Percentiles rank a stretch among this genome's conserved stretches.
Evolutionary conservation across 2,888 invertebrate species (phyloP).

Genomic region (Drosophila recens): DNA sequence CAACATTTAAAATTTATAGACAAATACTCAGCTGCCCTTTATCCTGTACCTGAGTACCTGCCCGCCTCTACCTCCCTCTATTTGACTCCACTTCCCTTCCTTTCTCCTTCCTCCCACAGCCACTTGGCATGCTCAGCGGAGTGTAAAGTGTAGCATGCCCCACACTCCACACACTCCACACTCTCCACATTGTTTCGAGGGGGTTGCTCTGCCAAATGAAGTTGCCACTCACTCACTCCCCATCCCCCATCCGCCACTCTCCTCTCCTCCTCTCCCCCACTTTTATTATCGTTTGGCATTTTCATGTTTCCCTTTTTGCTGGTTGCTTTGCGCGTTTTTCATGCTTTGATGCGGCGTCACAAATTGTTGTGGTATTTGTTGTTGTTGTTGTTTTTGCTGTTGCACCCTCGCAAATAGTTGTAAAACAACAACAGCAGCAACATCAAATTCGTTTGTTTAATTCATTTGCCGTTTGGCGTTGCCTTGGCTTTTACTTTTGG

Average conservation of each 20-base stretch:
- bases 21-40: constrained; percentile 56
- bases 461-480: constrained; percentile 51
- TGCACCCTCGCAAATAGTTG: constrained; percentile 66
- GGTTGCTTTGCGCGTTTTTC: constrained; percentile 73
- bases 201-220: constrained; percentile 52
- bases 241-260: not conserved
- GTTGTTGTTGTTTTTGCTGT: constrained; percentile 35
- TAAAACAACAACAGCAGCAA: constrained; percentile 32
- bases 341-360: constrained; percentile 82
- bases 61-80: not conserved
- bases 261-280: not conserved
- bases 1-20: constrained; percentile 80
- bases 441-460: constrained; percentile 55
- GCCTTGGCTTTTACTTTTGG: constrained; percentile 41
- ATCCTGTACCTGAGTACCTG: constrained; percentile 20
- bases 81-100: not conserved
- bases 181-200: not conserved
- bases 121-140: constrained; percentile 77
- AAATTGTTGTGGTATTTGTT: constrained; percentile 81
- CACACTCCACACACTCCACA: constrained; percentile 20
- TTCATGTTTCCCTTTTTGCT: constrained; percentile 59
- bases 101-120: constrained; percentile 38
- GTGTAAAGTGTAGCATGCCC: constrained; percentile 73
- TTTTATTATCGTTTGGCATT: constrained; percentile 43
- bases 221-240: constrained; percentile 49